A percentile compares a stretch with the other conserved stretches of the same genome.
phyloP scores from a whole-genome alignment of 2,113 vertebrate genomes.

The Talpa occidentalis region DNA sequence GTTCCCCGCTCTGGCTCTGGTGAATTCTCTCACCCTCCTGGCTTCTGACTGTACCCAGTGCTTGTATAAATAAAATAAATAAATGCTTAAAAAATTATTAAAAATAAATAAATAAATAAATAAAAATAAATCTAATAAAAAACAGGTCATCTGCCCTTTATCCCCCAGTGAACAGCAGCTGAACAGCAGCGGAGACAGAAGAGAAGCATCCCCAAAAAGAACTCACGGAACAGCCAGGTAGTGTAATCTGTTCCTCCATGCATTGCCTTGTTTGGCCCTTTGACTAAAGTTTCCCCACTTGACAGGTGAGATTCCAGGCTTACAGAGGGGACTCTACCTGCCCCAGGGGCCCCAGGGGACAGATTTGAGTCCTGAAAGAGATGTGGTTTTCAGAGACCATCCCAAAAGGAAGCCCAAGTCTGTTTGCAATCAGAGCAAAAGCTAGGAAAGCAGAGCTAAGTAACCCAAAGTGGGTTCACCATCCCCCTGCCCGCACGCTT shows the following conservation, averaged over 20 bases:
- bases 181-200: background rate
- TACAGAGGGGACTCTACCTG: accelerated
- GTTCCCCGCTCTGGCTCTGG: too few species aligned
- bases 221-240: accelerated
- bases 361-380: background rate
- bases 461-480: accelerated
- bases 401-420: background rate
- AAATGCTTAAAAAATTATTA: too few species aligned
- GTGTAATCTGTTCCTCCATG: accelerated
- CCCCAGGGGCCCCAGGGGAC: too few species aligned
- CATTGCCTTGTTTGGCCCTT: background rate
- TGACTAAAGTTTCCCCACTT: accelerated
- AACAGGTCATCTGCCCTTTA: background rate
- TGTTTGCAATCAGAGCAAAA: background rate
- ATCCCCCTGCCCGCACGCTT: accelerated
- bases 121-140: too few species aligned
- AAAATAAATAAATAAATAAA: too few species aligned
- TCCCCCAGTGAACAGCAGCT: background rate
- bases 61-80: too few species aligned
- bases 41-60: too few species aligned
- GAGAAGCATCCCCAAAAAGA: background rate
- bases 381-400: background rate
- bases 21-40: too few species aligned
- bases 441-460: background rate
- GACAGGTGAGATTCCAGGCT: background rate